phyloP scores from a whole-genome alignment of 1,140 invertebrate genomes.

The Zaprionus gabonicus region DNA sequence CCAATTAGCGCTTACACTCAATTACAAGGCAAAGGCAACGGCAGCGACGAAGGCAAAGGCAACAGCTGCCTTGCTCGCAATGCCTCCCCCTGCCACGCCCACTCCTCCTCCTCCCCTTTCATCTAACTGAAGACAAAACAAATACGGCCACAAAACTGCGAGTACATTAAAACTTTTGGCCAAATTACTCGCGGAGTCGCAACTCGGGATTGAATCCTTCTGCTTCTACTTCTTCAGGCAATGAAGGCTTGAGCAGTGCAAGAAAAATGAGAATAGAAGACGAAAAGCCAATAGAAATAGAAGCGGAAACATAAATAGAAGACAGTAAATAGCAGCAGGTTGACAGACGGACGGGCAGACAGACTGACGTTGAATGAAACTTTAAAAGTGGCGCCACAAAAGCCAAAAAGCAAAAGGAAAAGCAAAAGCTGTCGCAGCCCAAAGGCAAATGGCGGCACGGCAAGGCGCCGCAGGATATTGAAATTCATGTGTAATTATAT shows the following conservation, averaged over 20 bases:
- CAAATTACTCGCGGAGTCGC: constrained; percentile 51
- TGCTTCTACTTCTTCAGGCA: no score
- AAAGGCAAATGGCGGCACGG: constrained; percentile 39
- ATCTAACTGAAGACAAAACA: constrained; percentile 60
- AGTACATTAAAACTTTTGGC: constrained; percentile 77
- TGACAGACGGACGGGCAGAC: background rate
- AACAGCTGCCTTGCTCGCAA: constrained; percentile 9
- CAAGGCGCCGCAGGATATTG: constrained; percentile 70
- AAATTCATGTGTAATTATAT: constrained; percentile 82
- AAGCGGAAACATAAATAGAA: constrained; percentile 32
- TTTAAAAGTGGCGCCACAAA: constrained; percentile 35
- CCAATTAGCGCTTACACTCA: constrained; percentile 81
- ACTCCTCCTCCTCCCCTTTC: constrained; percentile 20
- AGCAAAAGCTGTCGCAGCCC: constrained; percentile 8
- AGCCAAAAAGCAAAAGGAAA: constrained; percentile 28
- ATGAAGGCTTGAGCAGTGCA: background rate
- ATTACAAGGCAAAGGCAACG: constrained; percentile 67
- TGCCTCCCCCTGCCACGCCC: constrained; percentile 50
- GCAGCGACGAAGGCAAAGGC: constrained; percentile 47
- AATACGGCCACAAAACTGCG: constrained; percentile 69
- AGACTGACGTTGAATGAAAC: background rate
- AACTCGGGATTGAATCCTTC: constrained; percentile 14
- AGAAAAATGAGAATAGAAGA: constrained; percentile 54
- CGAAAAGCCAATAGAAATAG: constrained; percentile 20
- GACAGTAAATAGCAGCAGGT: constrained; percentile 4